Percentiles rank a stretch among this genome's conserved stretches.
Conservation (phyloP, 2,888 invertebrate genomes). For the Zhuqinia jingwanae region DNA sequence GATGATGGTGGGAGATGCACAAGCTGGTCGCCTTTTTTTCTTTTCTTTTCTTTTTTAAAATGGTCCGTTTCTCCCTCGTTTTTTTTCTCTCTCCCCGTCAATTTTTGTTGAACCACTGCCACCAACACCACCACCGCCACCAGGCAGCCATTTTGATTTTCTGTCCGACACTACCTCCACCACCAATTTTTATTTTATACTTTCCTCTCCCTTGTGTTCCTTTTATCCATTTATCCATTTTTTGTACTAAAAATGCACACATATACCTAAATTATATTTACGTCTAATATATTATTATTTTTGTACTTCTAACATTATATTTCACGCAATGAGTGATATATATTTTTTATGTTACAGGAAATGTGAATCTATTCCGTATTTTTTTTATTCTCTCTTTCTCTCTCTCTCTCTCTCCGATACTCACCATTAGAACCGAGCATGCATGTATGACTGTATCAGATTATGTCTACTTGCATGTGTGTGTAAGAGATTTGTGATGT, state of each 20-base stretch:
- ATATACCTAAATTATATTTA: neutral
- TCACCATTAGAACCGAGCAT: too few species aligned
- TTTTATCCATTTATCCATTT: neutral
- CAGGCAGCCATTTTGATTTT: constrained; percentile 49
- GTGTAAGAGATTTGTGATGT: constrained; percentile 1
- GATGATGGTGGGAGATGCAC: constrained; percentile 26
- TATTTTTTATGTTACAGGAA: neutral
- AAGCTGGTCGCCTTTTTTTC: constrained; percentile 27
- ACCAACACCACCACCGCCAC: neutral
- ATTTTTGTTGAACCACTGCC: constrained; percentile 6
- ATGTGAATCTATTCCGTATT: too few species aligned
- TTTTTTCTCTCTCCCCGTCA: constrained; percentile 30
- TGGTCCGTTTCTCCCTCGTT: neutral
- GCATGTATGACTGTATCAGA: too few species aligned
- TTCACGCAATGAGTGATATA: neutral
- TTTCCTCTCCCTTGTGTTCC: neutral
- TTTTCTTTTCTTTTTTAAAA: neutral
- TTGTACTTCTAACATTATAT: too few species aligned
- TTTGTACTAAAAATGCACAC: neutral
- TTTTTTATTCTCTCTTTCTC: neutral
- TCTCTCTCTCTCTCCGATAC: neutral
- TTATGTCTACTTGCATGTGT: too few species aligned
- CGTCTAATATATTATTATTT: too few species aligned
- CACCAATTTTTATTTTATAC: neutral
- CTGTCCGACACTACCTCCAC: constrained; percentile 6